A percentile compares a stretch with the other conserved stretches of the same genome.
phyloP scores from a whole-genome alignment of 1,140 invertebrate genomes.

The Apocrypta bakeri region DNA sequence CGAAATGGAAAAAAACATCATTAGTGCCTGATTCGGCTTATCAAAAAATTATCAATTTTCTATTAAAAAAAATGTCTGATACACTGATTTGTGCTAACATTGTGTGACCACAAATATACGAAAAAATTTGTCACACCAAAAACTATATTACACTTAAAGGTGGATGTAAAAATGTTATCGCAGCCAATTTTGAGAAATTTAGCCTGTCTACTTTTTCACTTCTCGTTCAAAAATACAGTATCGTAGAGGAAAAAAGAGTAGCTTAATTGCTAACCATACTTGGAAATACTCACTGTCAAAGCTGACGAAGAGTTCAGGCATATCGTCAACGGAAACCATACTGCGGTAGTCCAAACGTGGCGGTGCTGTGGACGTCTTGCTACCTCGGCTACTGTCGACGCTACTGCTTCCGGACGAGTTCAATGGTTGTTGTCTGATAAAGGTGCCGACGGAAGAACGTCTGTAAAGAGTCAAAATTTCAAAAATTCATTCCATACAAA shows the following conservation, averaged over 20 bases:
- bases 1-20: background rate
- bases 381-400: slow-evolving; percentile 76
- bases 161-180: background rate
- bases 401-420: slow-evolving; percentile 72
- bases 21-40: background rate
- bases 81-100: background rate
- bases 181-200: slow-evolving; percentile 34
- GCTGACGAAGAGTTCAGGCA: slow-evolving; percentile 94
- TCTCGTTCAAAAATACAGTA: background rate
- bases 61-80: background rate
- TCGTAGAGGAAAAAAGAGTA: background rate
- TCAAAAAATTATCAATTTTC: background rate
- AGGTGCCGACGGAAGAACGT: slow-evolving; percentile 86
- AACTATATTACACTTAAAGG: slow-evolving; percentile 24
- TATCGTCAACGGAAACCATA: slow-evolving; percentile 95
- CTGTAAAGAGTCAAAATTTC: slow-evolving; percentile 72
- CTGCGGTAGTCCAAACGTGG: slow-evolving; percentile 90
- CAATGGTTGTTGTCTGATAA: slow-evolving; percentile 78
- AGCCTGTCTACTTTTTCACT: slow-evolving; percentile 34
- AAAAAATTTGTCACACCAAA: slow-evolving; percentile 23
- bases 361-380: slow-evolving; percentile 76
- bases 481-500: background rate
- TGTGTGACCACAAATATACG: background rate
- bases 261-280: background rate
- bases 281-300: slow-evolving; percentile 89